phyloP scores from a whole-genome alignment of 2,888 invertebrate species.

The Merodon equestris region DNA sequence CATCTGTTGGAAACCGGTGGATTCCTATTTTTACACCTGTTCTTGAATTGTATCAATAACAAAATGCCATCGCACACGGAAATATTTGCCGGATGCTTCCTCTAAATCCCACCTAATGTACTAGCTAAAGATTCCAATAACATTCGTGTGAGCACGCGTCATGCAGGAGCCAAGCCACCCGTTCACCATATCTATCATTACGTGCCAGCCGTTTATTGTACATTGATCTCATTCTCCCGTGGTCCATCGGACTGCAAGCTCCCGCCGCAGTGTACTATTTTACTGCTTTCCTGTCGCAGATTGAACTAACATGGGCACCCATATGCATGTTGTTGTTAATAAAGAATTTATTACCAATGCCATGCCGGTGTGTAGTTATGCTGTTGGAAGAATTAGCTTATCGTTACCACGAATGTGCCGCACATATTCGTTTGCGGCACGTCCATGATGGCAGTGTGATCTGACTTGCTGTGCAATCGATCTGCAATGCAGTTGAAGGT shows the following conservation, averaged over 20 bases:
- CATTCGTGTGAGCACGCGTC: conserved; percentile 40
- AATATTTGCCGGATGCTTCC: too few relatives aligned
- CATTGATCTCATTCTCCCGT: conserved; percentile 53
- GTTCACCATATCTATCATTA: conserved; percentile 29
- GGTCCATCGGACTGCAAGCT: conserved; percentile 26
- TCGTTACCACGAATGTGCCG: conserved; percentile 35
- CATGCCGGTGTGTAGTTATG: conserved; percentile 6
- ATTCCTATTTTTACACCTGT: too few relatives aligned
- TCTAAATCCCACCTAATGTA: too few relatives aligned
- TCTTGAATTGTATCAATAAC: too few relatives aligned
- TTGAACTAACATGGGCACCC: not conserved
- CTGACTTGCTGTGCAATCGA: conserved; percentile 43
- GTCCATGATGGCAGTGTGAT: not conserved
- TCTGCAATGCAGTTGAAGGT: conserved; percentile 31
- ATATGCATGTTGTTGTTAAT: conserved; percentile 19
- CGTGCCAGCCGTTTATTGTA: conserved; percentile 33
- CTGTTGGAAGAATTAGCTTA: conserved; percentile 58
- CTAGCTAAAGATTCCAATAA: too few relatives aligned
- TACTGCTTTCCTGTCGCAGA: not conserved
- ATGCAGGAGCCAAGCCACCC: conserved; percentile 3
- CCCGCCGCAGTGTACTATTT: conserved; percentile 10
- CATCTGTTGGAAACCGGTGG: too few relatives aligned
- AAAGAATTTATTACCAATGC: conserved; percentile 49
- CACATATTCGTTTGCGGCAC: too few relatives aligned
- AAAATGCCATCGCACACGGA: too few relatives aligned